Base-by-base conservation (phyloP, 2,113 vertebrate genomes). In the Hydropotes inermis region DNA sequence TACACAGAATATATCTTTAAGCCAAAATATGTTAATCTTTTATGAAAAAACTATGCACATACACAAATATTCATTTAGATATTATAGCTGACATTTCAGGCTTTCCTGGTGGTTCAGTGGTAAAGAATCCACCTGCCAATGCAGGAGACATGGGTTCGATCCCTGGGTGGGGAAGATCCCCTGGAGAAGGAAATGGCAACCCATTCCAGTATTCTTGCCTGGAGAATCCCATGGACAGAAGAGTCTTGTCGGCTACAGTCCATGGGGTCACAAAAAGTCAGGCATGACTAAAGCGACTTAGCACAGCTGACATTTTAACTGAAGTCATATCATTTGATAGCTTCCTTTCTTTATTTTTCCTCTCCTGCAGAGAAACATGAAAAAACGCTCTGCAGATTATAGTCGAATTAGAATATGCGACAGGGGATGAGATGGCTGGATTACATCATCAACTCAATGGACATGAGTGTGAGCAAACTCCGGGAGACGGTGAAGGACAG, bases 1-100 rank as follows among this genome's bases (percentile, higher is more conserved):
- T 6, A 61, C 1, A 15, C 9, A 16, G 1, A 30, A 50, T 1
- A 0, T 7, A 70, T 6, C 15, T 55, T 25, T n/a, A 54, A 52
- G 28, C 52, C 36, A 60, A 45, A 33, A 25, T 13, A n/a, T 39
- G 43, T 28, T n/a, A 39, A 58, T 27, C 57, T 11, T n/a, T 87
- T 13, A 52, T 33, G 27, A 28, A 60, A 60, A 70, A 58, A 4
- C 36, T 4, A 7, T 14, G 28, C 5, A 64, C 27, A 33, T 3
- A 64, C 5, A 39, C 15, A 19, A 25, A 54, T n/a, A 3, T 28
- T 58, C 52, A 54, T 47, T 60, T 30, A 83, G 89, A 81, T 74
- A 87, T 33, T 21, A 43, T 5, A 74, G 61, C 52, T 43, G 88
- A 55, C 25, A 43, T 27, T 43, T 7, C 39, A 27, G 70, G 23